Conservation (phyloP, 2,888 invertebrate genomes). For the Aleiodes alternator region DNA sequence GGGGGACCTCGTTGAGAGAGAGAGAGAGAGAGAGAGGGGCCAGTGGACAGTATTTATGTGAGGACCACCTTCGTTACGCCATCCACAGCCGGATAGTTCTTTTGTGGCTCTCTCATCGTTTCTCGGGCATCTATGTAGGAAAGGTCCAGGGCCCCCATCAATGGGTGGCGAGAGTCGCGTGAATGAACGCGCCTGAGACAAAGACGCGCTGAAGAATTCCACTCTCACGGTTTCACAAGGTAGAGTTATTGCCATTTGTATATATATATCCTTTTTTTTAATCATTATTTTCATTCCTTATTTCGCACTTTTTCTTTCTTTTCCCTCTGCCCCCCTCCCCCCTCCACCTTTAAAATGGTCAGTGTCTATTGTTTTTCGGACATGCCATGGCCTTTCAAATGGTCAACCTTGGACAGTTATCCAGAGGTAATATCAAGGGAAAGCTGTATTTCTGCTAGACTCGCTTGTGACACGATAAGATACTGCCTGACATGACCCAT, state of each 20-base stretch:
- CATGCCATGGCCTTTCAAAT: neutral
- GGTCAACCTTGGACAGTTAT: slow-evolving; percentile 23
- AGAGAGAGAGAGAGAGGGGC: slow-evolving; percentile 30
- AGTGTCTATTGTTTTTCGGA: slow-evolving; percentile 15
- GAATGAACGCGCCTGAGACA: slow-evolving; percentile 70
- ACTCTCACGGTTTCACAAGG: slow-evolving; percentile 69
- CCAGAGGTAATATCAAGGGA: slow-evolving; percentile 10
- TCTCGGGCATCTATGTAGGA: slow-evolving; percentile 49
- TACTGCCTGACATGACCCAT: slow-evolving; percentile 55
- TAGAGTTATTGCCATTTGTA: slow-evolving; percentile 59
- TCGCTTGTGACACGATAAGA: slow-evolving; percentile 60
- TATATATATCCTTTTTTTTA: slow-evolving; percentile 38
- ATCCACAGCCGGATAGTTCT: slow-evolving; percentile 70
- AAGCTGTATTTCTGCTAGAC: slow-evolving; percentile 29
- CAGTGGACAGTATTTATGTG: slow-evolving; percentile 63
- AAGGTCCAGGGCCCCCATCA: slow-evolving; percentile 63
- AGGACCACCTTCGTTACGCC: slow-evolving; percentile 72
- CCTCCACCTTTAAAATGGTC: neutral
- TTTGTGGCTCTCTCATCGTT: slow-evolving; percentile 55
- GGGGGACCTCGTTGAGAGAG: slow-evolving; percentile 22
- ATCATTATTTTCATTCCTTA: slow-evolving; percentile 26
- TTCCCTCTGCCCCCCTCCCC: slow-evolving; percentile 58
- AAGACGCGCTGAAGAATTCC: slow-evolving; percentile 67
- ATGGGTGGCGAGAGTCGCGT: slow-evolving; percentile 69
- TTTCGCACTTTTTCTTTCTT: slow-evolving; percentile 35